A percentile compares a stretch with the other conserved stretches of the same genome.
Evolutionary conservation across 2,113 vertebrate species (phyloP).

Genomic region (Paradoxurus hermaphroditus): DNA sequence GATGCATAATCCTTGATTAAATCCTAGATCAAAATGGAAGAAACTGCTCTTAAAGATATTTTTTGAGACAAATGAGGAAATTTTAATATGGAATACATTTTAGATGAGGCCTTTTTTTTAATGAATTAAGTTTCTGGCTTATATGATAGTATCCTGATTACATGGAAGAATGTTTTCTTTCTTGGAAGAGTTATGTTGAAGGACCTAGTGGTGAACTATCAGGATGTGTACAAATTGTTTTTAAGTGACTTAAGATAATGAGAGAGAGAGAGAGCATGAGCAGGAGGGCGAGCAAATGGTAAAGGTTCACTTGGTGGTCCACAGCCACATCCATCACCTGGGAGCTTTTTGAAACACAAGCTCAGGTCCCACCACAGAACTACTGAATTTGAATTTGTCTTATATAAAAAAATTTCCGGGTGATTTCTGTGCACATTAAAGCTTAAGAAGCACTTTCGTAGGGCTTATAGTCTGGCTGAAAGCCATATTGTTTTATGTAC

Average conservation of each 20-base stretch:
- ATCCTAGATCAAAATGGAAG: neutral
- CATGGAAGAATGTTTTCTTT: neutral
- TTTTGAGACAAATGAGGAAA: constrained; percentile 11
- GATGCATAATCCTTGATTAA: neutral
- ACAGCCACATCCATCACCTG: neutral
- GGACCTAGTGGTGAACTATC: neutral
- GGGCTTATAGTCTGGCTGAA: neutral
- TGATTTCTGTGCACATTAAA: neutral
- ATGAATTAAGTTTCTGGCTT: neutral
- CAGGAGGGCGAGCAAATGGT: neutral
- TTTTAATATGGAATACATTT: constrained; percentile 4
- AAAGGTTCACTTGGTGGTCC: neutral
- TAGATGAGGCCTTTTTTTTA: neutral
- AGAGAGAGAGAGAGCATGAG: neutral
- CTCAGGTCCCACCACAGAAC: neutral
- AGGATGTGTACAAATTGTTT: neutral
- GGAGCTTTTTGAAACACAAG: neutral
- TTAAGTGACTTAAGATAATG: neutral
- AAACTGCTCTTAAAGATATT: neutral
- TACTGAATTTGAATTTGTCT: neutral
- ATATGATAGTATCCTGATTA: neutral
- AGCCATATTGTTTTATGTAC: neutral
- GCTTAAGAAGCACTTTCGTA: neutral
- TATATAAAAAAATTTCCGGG: neutral
- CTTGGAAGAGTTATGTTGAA: neutral